Percentiles rank a stretch among this genome's conserved stretches.
Conservation (phyloP, 1,140 invertebrate genomes). For the Ptiloglossa arizonensis region DNA sequence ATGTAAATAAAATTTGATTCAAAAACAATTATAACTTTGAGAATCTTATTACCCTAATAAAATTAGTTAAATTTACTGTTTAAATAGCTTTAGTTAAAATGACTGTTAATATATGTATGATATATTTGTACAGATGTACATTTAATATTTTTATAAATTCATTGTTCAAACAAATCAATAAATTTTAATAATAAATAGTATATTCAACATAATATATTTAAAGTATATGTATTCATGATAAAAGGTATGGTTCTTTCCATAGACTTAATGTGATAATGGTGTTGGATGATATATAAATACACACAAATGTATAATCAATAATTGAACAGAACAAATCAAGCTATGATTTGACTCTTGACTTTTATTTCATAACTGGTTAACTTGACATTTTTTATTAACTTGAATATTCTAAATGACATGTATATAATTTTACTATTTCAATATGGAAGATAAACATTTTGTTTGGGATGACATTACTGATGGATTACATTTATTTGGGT, state of each 20-base stretch:
- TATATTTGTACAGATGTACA: neutral
- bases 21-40: neutral
- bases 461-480: constrained; percentile 80
- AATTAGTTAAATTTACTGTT: neutral
- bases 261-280: no score
- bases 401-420: constrained; percentile 19
- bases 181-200: neutral
- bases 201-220: neutral
- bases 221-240: no score
- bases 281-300: neutral
- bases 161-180: neutral
- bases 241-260: no score
- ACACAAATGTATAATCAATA: constrained; percentile 52
- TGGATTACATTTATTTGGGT: constrained; percentile 79
- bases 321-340: constrained; percentile 35
- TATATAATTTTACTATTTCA: constrained; percentile 14
- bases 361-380: constrained; percentile 34
- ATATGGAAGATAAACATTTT: constrained; percentile 75
- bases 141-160: neutral
- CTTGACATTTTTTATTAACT: constrained; percentile 41
- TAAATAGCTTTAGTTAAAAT: neutral
- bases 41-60: neutral
- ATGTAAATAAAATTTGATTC: constrained; percentile 43
- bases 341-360: constrained; percentile 2
- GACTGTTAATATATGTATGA: neutral